Evolutionary conservation across 2,888 invertebrate genomes (phyloP).

Genomic region (Platycheirus albimanus): DNA sequence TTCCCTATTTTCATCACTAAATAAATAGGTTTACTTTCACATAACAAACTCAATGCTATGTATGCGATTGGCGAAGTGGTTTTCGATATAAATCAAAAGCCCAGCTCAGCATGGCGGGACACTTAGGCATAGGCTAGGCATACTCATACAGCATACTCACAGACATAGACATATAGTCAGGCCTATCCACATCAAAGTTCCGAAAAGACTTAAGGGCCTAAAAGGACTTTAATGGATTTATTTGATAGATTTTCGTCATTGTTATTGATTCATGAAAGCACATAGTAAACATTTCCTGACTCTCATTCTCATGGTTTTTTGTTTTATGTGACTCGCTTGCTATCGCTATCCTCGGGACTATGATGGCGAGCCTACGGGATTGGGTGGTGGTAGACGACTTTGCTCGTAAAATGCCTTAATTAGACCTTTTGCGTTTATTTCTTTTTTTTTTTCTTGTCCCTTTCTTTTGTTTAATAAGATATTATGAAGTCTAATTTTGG

Average conservation of each 20-base stretch:
- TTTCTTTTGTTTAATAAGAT: too few relatives aligned
- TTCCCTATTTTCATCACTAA: conserved; percentile 61
- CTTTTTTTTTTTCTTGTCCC: conserved; percentile 7
- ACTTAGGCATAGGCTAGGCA: too few relatives aligned
- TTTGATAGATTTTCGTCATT: conserved; percentile 67
- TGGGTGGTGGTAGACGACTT: conserved; percentile 7
- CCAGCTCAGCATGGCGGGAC: conserved; percentile 34
- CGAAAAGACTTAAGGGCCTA: conserved; percentile 38
- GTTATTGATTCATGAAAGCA: conserved; percentile 62
- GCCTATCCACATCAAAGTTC: conserved; percentile 5
- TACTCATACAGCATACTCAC: too few relatives aligned
- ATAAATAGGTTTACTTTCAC: conserved; percentile 45
- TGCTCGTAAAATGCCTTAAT: conserved; percentile 57
- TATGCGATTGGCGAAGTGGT: conserved; percentile 57
- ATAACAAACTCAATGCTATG: conserved; percentile 43
- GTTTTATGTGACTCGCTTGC: conserved; percentile 27
- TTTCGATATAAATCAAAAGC: conserved; percentile 63
- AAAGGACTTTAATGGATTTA: conserved; percentile 64
- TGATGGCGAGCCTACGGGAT: too few relatives aligned
- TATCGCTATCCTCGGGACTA: background rate
- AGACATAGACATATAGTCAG: too few relatives aligned
- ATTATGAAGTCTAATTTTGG: conserved; percentile 43
- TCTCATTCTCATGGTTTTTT: conserved; percentile 6
- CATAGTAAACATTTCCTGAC: conserved; percentile 47
- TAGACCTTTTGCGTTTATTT: conserved; percentile 29